These are phyloP conservation scores for Thera britannica DNA, from an alignment of 2,888 invertebrate species.

Conservation along the genomic window DNA sequence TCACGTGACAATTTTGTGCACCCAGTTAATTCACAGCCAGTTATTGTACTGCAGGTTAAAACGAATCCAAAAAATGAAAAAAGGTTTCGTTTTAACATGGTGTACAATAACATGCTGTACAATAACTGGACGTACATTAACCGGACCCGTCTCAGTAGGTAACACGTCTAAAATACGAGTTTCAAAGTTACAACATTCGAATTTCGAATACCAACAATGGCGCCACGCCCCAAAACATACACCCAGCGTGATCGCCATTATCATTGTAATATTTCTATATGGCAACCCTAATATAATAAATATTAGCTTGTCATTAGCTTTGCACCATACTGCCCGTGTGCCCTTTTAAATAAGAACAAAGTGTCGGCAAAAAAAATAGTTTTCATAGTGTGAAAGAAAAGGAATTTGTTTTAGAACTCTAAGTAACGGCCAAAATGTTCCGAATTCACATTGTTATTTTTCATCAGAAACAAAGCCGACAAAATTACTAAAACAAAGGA, in stretches of 20 bases:
- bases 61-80: too few relatives aligned
- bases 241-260: conserved; percentile 78
- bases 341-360: conserved; percentile 53
- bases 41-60: too few relatives aligned
- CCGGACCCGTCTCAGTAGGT: conserved; percentile 39
- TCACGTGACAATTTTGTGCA: too few relatives aligned
- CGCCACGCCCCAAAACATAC: conserved; percentile 81
- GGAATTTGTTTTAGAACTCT: not conserved
- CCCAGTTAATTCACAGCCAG: too few relatives aligned
- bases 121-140: too few relatives aligned
- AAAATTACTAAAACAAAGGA: conserved; percentile 47
- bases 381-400: not conserved
- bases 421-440: too few relatives aligned
- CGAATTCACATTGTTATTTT: not conserved
- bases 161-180: conserved; percentile 54
- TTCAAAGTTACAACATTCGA: conserved; percentile 68
- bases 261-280: conserved; percentile 78
- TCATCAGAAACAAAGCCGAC: conserved; percentile 5
- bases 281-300: conserved; percentile 83
- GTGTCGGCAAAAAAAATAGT: conserved; percentile 20
- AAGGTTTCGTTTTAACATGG: too few relatives aligned
- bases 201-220: conserved; percentile 75
- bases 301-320: conserved; percentile 79
- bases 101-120: too few relatives aligned
- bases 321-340: conserved; percentile 72